Base-by-base conservation (phyloP, 1,140 invertebrate species). In the Pachyrhynchus sulphureomaculatus region DNA sequence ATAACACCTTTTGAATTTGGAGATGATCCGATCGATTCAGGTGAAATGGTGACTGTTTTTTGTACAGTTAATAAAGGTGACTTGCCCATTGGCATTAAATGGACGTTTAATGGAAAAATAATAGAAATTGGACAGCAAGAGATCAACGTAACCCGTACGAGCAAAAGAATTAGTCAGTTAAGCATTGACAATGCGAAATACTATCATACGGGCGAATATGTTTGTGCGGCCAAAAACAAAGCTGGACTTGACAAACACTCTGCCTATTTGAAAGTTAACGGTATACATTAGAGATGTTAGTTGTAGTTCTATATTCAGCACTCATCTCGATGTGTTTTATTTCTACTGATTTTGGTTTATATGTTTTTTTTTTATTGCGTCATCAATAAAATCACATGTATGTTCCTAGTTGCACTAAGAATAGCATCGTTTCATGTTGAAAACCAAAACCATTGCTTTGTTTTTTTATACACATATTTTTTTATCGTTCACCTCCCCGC, bases 361-460 rank as follows among this genome's bases (percentile, higher is more conserved):
- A 3, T 44, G 24, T 55, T 60, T 54, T 51, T 48, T 58, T 58
- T 44, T 26, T 45, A 33, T 58, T 15, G 2, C 9, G 37, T 15
- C 2, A n/a, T n/a, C n/a, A n/a, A n/a, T n/a, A 15, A 41, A 29
- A 15, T n/a, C 52, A 55, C 52, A 41, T 18, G 8, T 55, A 41
- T 49, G 20, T 41, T 24, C 20, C 20, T 57, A 87, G 85, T 86
- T 69, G 76, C 81, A 58, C 88, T 87, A 17, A 82, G 85, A 75
- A 85, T 90, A 54, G 81, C 82, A n/a, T 84, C 87, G 10, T 89
- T 89, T 73, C 78, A 82, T 65, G 86, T 86, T 66, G 84, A 84
- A 55, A 84, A 86, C 67, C n/a, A n/a, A 84, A 84, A 68, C 81
- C 83, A 2, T 66, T 88, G 2, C 85, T 83, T 12, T 93, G 91